Evolutionary conservation across 2,797 vertebrate species (phyloP), one percentile per base, ranked within the genome.

Genomic region (Protosalanx chinensis): DNA sequence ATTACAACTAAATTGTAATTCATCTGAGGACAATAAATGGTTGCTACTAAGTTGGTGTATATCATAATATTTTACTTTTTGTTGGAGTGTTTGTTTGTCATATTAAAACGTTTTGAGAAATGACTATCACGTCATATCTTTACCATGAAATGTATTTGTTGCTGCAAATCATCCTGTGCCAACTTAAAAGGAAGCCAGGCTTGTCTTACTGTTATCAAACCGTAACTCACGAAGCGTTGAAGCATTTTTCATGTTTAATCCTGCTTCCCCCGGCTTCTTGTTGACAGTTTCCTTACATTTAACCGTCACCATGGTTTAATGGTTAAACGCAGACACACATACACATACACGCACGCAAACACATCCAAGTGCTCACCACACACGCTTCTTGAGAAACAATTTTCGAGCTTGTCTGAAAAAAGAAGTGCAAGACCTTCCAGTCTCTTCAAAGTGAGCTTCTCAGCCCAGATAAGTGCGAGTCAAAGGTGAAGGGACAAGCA

Each of bases 321-420:
- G 27, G 65, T 27, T 30, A 57, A 5, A 32, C 30, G 37, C 33
- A 33, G 6, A 37, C 62, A 64, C 62, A 33, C 15, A 35, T 3
- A 81, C 75, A 60, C 53, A 72, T 74, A 68, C 80, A 79, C 70
- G 78, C 53, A 75, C 72, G 72, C 76, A 56, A 13, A 68, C 23
- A 68, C 30, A 58, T 18, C 23, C 30, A 35, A 20, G 57, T 6
- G 67, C 72, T 70, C 80, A 68, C 60, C 64, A 60, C 56, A 59
- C 13, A 46, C 15, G 18, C 41, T 46, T 46, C 41, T 46, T 46
- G 41, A 46, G 13, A 12, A 46, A 46, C 41, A 56, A n/a, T 56
- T 16, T 56, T 56, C 16, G 6, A 56, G 18, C 51, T n/a, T 1
- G 15, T n/a, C 18, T n/a, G 15, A n/a, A 16, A 56, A n/a, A n/a